phyloP scores from a whole-genome alignment of 2,797 vertebrate species.

The Steatocranus sp. region DNA sequence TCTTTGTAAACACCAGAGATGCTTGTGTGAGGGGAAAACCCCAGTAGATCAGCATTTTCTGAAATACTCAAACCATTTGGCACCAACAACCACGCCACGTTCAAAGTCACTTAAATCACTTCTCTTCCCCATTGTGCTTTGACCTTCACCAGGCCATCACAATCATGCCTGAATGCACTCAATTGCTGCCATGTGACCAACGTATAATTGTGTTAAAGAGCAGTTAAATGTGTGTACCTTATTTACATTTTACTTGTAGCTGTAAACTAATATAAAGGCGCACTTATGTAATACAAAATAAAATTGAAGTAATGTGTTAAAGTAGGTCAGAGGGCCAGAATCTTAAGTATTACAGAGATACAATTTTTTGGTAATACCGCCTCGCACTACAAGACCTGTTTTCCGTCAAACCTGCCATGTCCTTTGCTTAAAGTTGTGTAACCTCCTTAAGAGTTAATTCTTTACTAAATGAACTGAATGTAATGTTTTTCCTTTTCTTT shows the following conservation, averaged over 20 bases:
- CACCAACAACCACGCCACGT: not conserved
- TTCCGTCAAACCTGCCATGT: not conserved
- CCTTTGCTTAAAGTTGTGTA: not conserved
- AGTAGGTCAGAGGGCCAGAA: not conserved
- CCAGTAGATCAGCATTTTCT: not conserved
- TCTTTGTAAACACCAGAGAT: not conserved
- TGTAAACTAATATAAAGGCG: not conserved
- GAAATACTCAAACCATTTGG: not conserved
- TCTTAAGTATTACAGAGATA: not conserved
- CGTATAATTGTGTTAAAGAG: not conserved
- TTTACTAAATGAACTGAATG: not conserved
- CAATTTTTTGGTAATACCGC: not conserved
- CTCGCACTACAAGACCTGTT: not conserved
- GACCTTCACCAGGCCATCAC: not conserved
- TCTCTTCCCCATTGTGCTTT: not conserved
- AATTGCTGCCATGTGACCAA: not conserved
- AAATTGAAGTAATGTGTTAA: not conserved
- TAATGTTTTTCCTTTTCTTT: not conserved
- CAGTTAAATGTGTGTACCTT: not conserved
- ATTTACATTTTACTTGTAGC: not conserved
- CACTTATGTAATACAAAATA: not conserved
- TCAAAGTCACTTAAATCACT: not conserved
- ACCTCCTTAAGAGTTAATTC: conserved; percentile 1
- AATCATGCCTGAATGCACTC: not conserved
- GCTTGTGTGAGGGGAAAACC: not conserved